Percentiles rank a stretch among this genome's conserved stretches.
phyloP scores from a whole-genome alignment of 2,113 vertebrate species.

The Athene cunicularia region DNA sequence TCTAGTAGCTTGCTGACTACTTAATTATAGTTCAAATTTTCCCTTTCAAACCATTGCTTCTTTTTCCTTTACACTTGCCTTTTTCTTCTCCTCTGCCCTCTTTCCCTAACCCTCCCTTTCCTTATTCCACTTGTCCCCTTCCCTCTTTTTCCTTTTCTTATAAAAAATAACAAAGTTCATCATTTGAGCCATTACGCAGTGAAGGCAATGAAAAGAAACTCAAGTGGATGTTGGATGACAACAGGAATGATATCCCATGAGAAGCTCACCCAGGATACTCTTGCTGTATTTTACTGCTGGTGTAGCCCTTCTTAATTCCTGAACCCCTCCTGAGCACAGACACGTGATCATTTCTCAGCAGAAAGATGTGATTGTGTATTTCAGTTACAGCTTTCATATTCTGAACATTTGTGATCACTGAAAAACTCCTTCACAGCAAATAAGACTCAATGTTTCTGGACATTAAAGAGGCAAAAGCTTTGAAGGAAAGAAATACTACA shows the following conservation, averaged over 20 bases:
- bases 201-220: neutral
- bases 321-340: neutral
- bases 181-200: neutral
- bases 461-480: neutral
- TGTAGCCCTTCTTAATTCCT: neutral
- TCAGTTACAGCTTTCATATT: neutral
- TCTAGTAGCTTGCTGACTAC: neutral
- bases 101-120: fast-evolving
- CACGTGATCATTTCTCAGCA: neutral
- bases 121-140: neutral
- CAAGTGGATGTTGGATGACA: neutral
- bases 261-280: neutral
- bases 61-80: neutral
- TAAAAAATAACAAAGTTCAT: neutral
- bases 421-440: neutral
- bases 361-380: neutral
- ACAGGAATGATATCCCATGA: neutral
- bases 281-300: neutral
- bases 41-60: neutral
- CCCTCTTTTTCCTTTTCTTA: neutral
- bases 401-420: neutral
- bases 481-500: neutral
- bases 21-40: neutral
- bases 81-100: neutral
- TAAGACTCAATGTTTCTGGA: neutral